Percentiles rank a stretch among this genome's conserved stretches.
These are phyloP conservation scores for Thomomys bottae DNA, from an alignment of 2,113 vertebrate species.

Conservation along the genomic window DNA sequence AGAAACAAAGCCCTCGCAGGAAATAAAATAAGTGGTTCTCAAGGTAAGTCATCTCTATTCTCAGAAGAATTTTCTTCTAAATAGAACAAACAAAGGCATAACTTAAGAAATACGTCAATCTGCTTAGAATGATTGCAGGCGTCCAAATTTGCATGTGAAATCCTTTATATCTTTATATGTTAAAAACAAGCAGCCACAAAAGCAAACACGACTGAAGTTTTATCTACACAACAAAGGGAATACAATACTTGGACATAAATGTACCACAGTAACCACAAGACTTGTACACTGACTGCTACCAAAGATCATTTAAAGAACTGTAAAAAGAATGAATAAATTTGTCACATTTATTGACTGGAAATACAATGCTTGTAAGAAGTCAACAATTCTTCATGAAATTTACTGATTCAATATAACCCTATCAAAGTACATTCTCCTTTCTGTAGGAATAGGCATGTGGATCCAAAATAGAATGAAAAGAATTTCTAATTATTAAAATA, in stretches of 20 bases:
- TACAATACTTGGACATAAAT: too few relatives aligned
- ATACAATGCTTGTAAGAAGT: not conserved
- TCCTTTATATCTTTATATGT: too few relatives aligned
- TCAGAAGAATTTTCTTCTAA: not conserved
- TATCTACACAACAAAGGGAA: too few relatives aligned
- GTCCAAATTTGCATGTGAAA: not conserved
- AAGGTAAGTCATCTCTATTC: not conserved
- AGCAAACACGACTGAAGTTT: too few relatives aligned
- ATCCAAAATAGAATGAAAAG: not conserved
- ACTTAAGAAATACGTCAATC: not conserved
- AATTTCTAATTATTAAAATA: not conserved
- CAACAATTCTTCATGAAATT: not conserved
- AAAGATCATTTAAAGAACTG: not conserved
- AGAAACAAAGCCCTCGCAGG: not conserved
- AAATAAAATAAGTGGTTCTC: too few relatives aligned
- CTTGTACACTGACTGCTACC: too few relatives aligned
- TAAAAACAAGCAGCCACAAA: not conserved
- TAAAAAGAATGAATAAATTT: not conserved
- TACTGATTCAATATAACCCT: not conserved
- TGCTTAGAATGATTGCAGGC: not conserved
- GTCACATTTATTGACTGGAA: not conserved
- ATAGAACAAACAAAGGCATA: not conserved
- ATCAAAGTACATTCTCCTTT: not conserved
- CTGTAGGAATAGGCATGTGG: not conserved
- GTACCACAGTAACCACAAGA: too few relatives aligned